Evolutionary conservation across 30 jellyfish, hydroid and myxozoan genomes (phyloP), one percentile per base, ranked within the genome.

Genomic region (Hydractinia symbiolongicarpus): DNA sequence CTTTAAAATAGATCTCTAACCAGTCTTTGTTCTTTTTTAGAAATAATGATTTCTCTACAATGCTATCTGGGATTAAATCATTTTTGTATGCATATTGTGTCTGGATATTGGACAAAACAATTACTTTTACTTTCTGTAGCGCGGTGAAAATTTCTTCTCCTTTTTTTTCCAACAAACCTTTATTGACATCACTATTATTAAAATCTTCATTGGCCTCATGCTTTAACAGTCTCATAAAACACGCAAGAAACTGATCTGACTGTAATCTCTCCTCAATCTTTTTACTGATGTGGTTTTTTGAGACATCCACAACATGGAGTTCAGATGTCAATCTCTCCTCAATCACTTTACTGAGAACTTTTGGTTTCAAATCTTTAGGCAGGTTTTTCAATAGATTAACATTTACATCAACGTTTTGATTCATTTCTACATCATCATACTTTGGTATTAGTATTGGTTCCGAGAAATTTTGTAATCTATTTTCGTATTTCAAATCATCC

Each of bases 401-500:
- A n/a, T 50, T 80, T n/a, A 66, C 79, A 40, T 78, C 86, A 9
- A 16, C 76, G 49, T 79, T 54, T 51, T 51, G 49, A 52, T 70
- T 5, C 9, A 21, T 52, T 5, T n/a, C 53, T 7, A 79, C 17
- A 44, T 64, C 74, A 64, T 64, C 74, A 13, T 64, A 64, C 7
- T 13, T 64, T 13, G 17, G 9, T 8, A 64, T 7, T 0, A 88
- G 21, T 11, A 86, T 66, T 5, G 87, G 94, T 44, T 66, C 61
- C 16, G 74, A 60, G 21, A 88, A 70, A n/a, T 79, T 61, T 11
- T 55, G 30, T 76, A 88, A 61, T 55, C 96, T 60, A 4, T 57
- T 81, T 55, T 67, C 87, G 44, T 77, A 54, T 40, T 84, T 84
- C 6, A 50, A n/a, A 61, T 83, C 96, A 57, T 84, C 88, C 55